phyloP scores from a whole-genome alignment of 2,113 vertebrate species.

The Scomber colias region DNA sequence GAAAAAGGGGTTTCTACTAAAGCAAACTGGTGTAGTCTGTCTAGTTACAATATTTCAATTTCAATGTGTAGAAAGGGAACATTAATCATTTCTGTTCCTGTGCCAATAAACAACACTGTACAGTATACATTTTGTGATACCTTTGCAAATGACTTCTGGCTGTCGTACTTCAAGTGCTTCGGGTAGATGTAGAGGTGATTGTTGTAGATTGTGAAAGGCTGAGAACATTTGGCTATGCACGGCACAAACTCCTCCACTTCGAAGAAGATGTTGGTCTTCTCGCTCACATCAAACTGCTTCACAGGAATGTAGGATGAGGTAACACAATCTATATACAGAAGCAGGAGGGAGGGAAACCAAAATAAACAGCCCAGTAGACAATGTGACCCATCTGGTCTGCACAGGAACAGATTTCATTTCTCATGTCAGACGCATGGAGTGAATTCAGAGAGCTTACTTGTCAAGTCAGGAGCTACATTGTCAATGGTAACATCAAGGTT shows the following conservation, averaged over 20 bases:
- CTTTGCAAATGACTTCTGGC: conserved; percentile 97
- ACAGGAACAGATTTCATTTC: conserved; percentile 32
- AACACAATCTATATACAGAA: conserved; percentile 90
- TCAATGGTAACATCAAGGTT: conserved; percentile 98
- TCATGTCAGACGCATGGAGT: conserved; percentile 3
- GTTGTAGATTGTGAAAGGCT: conserved; percentile 97
- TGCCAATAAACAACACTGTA: background rate
- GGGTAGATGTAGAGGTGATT: conserved; percentile 99
- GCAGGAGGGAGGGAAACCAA: conserved; percentile 45
- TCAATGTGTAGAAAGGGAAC: background rate
- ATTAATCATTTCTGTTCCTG: background rate
- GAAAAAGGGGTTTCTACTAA: background rate
- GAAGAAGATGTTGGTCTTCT: conserved; percentile 87
- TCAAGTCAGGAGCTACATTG: conserved; percentile 92
- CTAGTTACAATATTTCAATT: background rate
- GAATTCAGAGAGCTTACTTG: conserved; percentile 87
- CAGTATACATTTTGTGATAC: conserved; percentile 73
- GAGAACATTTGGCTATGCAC: conserved; percentile 93
- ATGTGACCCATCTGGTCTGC: conserved; percentile 22
- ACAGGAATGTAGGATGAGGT: conserved; percentile 97
- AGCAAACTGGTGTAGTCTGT: background rate
- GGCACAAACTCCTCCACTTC: conserved; percentile 99
- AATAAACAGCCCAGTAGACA: conserved; percentile 53
- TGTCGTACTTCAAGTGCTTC: conserved; percentile 95
- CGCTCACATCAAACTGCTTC: conserved; percentile 91